These are phyloP conservation scores for Oeneis ivallda DNA, from an alignment of 2,888 invertebrate species.

Conservation along the genomic window DNA sequence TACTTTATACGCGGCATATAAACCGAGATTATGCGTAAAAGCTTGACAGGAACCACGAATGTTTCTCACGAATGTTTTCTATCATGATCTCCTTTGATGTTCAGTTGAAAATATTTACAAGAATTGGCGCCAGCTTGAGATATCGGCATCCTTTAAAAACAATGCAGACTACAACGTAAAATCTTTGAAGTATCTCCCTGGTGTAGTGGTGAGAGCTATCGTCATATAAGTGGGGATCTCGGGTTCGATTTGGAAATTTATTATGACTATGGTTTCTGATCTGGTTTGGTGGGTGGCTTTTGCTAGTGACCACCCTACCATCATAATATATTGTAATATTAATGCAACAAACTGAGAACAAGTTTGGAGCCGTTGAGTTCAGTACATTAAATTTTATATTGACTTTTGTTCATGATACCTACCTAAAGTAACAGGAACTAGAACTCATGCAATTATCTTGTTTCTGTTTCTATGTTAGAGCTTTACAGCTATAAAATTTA, in stretches of 20 bases:
- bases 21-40: background rate
- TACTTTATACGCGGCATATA: constrained; percentile 10
- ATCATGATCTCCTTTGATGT: background rate
- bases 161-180: background rate
- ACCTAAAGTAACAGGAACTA: too few relatives aligned
- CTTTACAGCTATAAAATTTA: background rate
- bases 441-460: too few relatives aligned
- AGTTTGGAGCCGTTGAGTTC: too few relatives aligned
- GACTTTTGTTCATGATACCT: too few relatives aligned
- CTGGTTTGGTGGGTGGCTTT: too few relatives aligned
- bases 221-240: too few relatives aligned
- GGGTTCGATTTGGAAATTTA: too few relatives aligned
- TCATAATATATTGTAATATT: too few relatives aligned
- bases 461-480: background rate
- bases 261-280: too few relatives aligned
- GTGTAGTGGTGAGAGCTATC: too few relatives aligned
- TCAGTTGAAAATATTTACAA: constrained; percentile 15
- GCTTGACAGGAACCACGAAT: background rate
- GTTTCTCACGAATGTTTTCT: background rate
- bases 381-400: too few relatives aligned
- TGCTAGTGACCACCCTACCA: background rate
- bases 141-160: constrained; percentile 10
- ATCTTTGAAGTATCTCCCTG: background rate
- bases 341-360: too few relatives aligned
- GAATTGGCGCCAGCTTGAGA: constrained; percentile 8